Base-by-base conservation (phyloP, 1,140 invertebrate species). In the Drosophila kohkoa region DNA sequence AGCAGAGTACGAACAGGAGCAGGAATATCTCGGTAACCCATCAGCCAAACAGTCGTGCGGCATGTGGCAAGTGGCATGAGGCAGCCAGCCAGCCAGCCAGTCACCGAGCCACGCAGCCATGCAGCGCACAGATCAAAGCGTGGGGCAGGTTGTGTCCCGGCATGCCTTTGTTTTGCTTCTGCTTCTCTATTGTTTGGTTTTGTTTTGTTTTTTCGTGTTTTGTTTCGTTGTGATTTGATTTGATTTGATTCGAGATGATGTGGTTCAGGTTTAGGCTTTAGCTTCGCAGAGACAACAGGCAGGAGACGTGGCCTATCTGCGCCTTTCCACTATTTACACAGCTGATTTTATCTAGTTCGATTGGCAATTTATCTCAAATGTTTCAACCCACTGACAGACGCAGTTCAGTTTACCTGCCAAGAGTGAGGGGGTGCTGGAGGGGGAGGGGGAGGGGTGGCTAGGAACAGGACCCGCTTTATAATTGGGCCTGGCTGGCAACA, bases 321-420 rank as follows among this genome's bases (percentile, higher is more conserved):
- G 80, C 80, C 77, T 68, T 87, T 89, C 77, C 77, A 88, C 83
- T 88, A 88, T 88, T 88, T 88, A 88, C 77, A 85, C 85, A 81
- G 59, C 81, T 77, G 78, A 89, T 89, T 89, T 85, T 89, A 89
- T 89, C 85, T 89, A 76, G 75, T 89, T 89, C 85, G 85, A 89
- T 89, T 89, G 85, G 85, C 85, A 88, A 89, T 89, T 89, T 89
- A 89, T 89, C 71, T 89, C 41, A 73, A 87, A 82, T 82, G 79
- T 64, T 85, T 79, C 52, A 41, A 49, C 55, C 66, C 67, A 64
- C 54, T 49, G 55, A 57, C 67, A 45, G 48, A 48, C 8, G 16
- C 30, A 54, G 65, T 45, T 25, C 16, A 43, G 38, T 59, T 52
- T 28, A 62, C 57, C 55, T 59, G 66, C 5, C 30, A 16, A 68